Base-by-base conservation (phyloP, 1,140 invertebrate species). In the Plectrocnemia conspersa region DNA sequence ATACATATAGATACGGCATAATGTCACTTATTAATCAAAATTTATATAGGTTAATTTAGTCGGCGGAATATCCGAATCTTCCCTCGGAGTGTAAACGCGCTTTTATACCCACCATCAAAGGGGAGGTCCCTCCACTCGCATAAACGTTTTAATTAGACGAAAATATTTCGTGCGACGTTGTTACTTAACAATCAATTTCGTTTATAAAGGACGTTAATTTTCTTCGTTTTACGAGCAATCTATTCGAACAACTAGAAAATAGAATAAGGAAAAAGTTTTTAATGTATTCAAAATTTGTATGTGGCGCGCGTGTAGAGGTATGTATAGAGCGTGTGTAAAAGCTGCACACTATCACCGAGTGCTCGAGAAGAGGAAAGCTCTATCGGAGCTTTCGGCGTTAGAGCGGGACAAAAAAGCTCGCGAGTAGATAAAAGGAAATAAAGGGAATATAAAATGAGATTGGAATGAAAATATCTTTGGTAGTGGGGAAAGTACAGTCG, bases 401-500 rank as follows among this genome's bases (percentile, higher is more conserved):
- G 49, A 41, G 33, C 9, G 54, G 32, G 16, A 33, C 42, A n/a
- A 3, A 23, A 11, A 23, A 24, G 48, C 50, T 15, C n/a, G 36
- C 6, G 25, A 36, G 59, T 52, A 61, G 55, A 61, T 61, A 61
- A 61, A 61, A 61, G 59, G 59, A 61, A 61, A 61, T 58, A 58
- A 61, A 61, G 55, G 55, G 59, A 61, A 61, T 61, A 61, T 58
- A 61, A 61, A 61, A 61, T 61, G 55, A 61, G 59, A 61, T 61
- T 61, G 59, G 55, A 61, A 61, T 61, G 59, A 61, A 61, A 61
- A 58, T 61, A 61, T 56, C 54, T 55, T 18, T 41, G 46, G 19
- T 25, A 25, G 40, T n/a, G 33, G 47, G 33, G 32, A 22, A 32
- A 16, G 47, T 50, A 50, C 47, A 35, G 47, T 50, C 32, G 33